Conservation (phyloP, 92 coral and sea anemone genomes). For the Scolanthus callimorphus region DNA sequence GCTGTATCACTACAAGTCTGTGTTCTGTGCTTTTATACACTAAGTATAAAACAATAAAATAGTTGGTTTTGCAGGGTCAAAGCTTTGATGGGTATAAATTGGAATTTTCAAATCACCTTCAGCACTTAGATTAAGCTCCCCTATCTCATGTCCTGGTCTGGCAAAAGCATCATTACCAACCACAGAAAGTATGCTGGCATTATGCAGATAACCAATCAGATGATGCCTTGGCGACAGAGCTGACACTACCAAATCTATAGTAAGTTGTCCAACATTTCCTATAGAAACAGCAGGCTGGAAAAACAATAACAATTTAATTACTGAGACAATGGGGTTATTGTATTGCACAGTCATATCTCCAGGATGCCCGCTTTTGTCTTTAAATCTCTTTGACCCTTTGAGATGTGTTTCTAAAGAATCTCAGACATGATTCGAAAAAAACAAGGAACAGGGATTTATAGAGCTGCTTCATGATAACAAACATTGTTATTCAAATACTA, state of each 20-base stretch:
- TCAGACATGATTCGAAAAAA: too few species aligned
- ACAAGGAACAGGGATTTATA: too few species aligned
- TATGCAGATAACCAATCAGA: slow-evolving; percentile 76
- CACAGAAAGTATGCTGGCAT: slow-evolving; percentile 71
- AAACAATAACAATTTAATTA: not conserved
- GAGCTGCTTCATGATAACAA: too few species aligned
- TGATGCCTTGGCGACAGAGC: slow-evolving; percentile 34
- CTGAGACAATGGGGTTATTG: too few species aligned
- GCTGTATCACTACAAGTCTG: slow-evolving; percentile 75
- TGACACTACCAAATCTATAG: slow-evolving; percentile 78
- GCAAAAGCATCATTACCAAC: slow-evolving; percentile 94
- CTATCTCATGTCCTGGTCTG: slow-evolving; percentile 32
- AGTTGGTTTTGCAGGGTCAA: not conserved
- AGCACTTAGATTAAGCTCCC: slow-evolving; percentile 67
- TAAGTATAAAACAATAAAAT: too few species aligned
- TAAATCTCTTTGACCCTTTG: too few species aligned
- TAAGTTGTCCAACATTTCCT: slow-evolving; percentile 95
- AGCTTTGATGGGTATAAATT: too few species aligned
- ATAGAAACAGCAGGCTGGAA: slow-evolving; percentile 91
- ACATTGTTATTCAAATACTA: too few species aligned
- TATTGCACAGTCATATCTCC: too few species aligned
- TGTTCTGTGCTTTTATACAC: slow-evolving; percentile 87
- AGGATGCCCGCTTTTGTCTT: too few species aligned
- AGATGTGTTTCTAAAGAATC: too few species aligned
- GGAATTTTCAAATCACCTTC: slow-evolving; percentile 87